Conservation (phyloP, 35 echinoderm and acorn worm genomes). For the Ophioderma brevispina region DNA sequence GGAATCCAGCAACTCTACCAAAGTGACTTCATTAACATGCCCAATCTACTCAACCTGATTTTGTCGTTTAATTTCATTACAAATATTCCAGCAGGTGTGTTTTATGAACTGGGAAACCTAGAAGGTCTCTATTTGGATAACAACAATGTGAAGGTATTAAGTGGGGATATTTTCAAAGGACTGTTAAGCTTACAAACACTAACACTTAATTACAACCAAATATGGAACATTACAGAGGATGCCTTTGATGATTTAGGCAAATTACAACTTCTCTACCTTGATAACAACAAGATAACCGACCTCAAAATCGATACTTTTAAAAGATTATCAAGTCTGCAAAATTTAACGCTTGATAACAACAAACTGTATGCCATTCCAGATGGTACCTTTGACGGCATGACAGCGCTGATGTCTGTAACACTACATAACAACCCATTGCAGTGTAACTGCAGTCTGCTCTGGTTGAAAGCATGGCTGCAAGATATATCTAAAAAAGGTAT, state of each 20-base stretch:
- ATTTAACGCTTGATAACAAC: slow-evolving; percentile 35
- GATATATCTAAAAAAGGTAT: slow-evolving; percentile 18
- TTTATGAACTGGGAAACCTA: neutral
- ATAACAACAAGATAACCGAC: slow-evolving; percentile 1
- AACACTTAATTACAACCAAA: slow-evolving; percentile 26
- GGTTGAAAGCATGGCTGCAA: slow-evolving; percentile 28
- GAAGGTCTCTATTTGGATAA: neutral
- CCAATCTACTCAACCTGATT: slow-evolving; percentile 4
- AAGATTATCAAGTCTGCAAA: neutral
- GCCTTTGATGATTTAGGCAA: neutral
- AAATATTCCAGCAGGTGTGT: neutral
- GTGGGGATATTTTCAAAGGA: slow-evolving; percentile 1
- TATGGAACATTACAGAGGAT: neutral
- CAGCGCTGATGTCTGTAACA: neutral
- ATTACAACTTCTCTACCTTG: slow-evolving; percentile 1
- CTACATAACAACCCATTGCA: slow-evolving; percentile 2
- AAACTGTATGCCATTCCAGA: neutral
- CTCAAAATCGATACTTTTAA: slow-evolving; percentile 22
- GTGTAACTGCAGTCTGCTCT: slow-evolving; percentile 42
- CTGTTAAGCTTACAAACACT: slow-evolving; percentile 8
- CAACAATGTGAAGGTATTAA: slow-evolving; percentile 14
- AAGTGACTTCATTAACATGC: neutral
- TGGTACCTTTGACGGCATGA: slow-evolving; percentile 22
- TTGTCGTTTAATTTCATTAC: slow-evolving; percentile 8
- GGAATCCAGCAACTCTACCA: neutral